phyloP scores from a whole-genome alignment of 2,797 vertebrate species.

The Arctocebus calabarensis region DNA sequence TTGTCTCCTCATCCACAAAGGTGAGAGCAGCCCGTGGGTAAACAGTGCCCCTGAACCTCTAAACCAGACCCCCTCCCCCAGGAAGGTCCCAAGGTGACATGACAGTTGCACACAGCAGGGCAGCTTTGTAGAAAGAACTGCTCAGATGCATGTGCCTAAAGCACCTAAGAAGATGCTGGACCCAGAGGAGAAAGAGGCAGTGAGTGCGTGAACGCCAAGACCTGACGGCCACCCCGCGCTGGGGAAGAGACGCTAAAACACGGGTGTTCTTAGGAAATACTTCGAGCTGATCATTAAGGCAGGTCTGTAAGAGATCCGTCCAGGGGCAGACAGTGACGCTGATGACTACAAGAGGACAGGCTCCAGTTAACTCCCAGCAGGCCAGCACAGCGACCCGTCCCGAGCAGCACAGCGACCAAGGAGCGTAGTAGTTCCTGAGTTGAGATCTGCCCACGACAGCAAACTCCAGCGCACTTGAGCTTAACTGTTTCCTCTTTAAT shows the following conservation, averaged over 20 bases:
- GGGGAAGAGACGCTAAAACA: slow-evolving; percentile 44
- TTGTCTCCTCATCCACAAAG: slow-evolving; percentile 81
- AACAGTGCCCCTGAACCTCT: slow-evolving; percentile 81
- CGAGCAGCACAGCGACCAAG: slow-evolving; percentile 49
- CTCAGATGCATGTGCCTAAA: slow-evolving; percentile 62
- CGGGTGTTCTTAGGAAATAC: slow-evolving; percentile 45
- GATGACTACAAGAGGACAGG: not conserved
- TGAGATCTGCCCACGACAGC: slow-evolving; percentile 71
- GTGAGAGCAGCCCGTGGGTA: slow-evolving; percentile 80
- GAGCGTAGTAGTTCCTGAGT: slow-evolving; percentile 85
- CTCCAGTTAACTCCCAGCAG: slow-evolving; percentile 48
- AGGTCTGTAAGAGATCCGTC: slow-evolving; percentile 74
- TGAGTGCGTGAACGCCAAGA: not conserved
- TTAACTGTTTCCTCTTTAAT: not conserved
- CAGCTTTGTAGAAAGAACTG: slow-evolving; percentile 62
- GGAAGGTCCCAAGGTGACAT: slow-evolving; percentile 60
- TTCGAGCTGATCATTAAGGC: slow-evolving; percentile 81
- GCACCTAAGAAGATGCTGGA: not conserved
- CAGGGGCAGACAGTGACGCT: slow-evolving; percentile 63
- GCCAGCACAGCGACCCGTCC: slow-evolving; percentile 65
- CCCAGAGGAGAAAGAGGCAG: slow-evolving; percentile 46
- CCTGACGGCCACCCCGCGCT: not conserved
- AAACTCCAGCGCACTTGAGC: slow-evolving; percentile 63
- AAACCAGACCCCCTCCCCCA: slow-evolving; percentile 70
- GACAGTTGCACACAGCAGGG: slow-evolving; percentile 72